Evolutionary conservation across 2,797 vertebrate species (phyloP), one percentile per base, ranked within the genome.

Genomic region (Ctenosaura bakeri): DNA sequence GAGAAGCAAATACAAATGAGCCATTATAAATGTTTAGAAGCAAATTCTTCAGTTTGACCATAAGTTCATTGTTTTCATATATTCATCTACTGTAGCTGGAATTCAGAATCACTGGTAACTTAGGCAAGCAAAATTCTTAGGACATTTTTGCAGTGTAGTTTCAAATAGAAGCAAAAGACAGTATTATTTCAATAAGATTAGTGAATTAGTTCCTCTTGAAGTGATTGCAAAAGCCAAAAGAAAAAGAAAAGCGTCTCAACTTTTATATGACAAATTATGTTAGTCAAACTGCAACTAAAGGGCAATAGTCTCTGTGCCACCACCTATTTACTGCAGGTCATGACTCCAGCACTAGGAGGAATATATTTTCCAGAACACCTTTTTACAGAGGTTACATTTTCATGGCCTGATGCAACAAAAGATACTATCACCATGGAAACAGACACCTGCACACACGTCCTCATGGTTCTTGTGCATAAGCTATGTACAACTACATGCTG

Each of bases 11-110:
- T 88, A 97, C 96, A 97, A 97, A 90, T 0, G 90, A 76, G 90
- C 93, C 89, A 94, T 97, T 97, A 95, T 96, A 92, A 92, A 96
- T 90, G 81, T 93, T 32, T 85, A 88, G 74, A 94, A 91, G 91
- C 89, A 94, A 95, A 95, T 96, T 96, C 93, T 94, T 94, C 85
- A 35, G 89, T 94, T 96, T 95, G 93, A 94, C 92, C 91, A 93
- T 79, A 92, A 94, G 92, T 93, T 95, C 96, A 96, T 93, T 94
- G 97, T 96, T 97, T 97, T 92, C 93, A 80, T 85, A 95, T 86
- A 84, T 93, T 95, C 96, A 94, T 95, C 95, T 96, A 94, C 94
- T 96, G 96, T 92, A 96, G 95, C 91, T 83, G 74, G 88, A 95
- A 95, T 96, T 92, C 87, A 89, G 94, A 95, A 90, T 94, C n/a